Conservation (phyloP, 2,797 vertebrate genomes). For the Pygocentrus nattereri region DNA sequence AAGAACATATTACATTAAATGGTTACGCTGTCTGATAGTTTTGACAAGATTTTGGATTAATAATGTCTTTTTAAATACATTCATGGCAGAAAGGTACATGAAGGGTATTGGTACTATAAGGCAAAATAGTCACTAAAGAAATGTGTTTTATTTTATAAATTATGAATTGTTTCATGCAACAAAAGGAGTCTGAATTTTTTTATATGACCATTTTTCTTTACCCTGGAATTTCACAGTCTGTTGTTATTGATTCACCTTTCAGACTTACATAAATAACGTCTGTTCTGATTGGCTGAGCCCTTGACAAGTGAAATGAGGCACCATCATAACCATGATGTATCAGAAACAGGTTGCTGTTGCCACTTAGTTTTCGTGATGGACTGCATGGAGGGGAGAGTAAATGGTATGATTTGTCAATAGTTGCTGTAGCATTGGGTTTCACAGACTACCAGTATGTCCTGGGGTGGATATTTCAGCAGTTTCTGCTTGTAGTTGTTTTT, state of each 20-base stretch:
- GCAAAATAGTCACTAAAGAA: too few species aligned
- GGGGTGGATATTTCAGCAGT: background rate
- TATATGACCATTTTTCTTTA: too few species aligned
- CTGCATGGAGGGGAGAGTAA: background rate
- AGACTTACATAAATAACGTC: background rate
- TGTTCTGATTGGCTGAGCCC: background rate
- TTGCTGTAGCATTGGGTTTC: background rate
- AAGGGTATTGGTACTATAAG: too few species aligned
- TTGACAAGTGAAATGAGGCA: background rate
- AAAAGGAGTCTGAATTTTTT: too few species aligned
- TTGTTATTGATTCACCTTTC: background rate
- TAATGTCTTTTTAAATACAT: too few species aligned
- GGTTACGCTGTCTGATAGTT: too few species aligned
- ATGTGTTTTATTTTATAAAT: too few species aligned
- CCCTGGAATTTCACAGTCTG: too few species aligned
- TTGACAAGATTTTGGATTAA: too few species aligned
- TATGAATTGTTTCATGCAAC: too few species aligned
- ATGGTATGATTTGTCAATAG: background rate
- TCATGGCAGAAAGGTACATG: too few species aligned
- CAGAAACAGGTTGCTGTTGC: background rate
- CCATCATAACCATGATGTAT: background rate
- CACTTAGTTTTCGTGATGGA: background rate
- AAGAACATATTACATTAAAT: too few species aligned
- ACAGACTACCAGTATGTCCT: background rate
- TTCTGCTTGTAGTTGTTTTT: background rate